Base-by-base conservation (phyloP, 1,140 invertebrate genomes). In the Patella vulgata region DNA sequence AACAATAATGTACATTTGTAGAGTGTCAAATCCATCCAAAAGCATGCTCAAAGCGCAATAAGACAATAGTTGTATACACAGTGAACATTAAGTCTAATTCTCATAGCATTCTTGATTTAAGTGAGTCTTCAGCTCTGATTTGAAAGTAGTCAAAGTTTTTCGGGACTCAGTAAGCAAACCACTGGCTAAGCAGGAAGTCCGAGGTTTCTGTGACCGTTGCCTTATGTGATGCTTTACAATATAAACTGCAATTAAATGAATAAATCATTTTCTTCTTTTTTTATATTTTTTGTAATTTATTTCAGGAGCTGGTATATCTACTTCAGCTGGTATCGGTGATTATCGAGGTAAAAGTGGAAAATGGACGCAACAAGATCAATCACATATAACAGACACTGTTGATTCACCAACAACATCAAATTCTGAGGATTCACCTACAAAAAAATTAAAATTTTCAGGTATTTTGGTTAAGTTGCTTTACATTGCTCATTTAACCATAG, bases 311-410 rank as follows among this genome's bases (percentile, higher is more conserved):
- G 95, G 95, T 14, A 96, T 98, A 47, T 96, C 93, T 75, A 97
- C 96, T 23, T 89, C 95, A 39, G 94, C 96, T 70, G 96, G 95
- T 23, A 98, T 98, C 81, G 95, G 95, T 39, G 96, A 98, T 87
- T 99, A 98, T 85, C 90, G 96, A 90, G 94, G 88, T 69, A 79
- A 75, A 39, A 73, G 70, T 68, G 82, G 82, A 48, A 79, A 80
- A 65, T 82, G 78, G 79, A 82, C 78, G 28, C 62, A 80, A 53
- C 59, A 70, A 59, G 79, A 81, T 42, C 75, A 73, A 28, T 30
- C 27, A 27, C 36, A 19, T 12, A 36, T 36, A 36, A 36, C 33
- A 5, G 57, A 64, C 12, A 4, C 27, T 40, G 30, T 53, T 12
- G 42, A 67, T 54, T 43, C 55, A 25, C 43, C 50, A 4, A 31